A percentile compares a stretch with the other conserved stretches of the same genome.
Conservation (phyloP, 2,888 invertebrate genomes). For the Ennomos erosarius region DNA sequence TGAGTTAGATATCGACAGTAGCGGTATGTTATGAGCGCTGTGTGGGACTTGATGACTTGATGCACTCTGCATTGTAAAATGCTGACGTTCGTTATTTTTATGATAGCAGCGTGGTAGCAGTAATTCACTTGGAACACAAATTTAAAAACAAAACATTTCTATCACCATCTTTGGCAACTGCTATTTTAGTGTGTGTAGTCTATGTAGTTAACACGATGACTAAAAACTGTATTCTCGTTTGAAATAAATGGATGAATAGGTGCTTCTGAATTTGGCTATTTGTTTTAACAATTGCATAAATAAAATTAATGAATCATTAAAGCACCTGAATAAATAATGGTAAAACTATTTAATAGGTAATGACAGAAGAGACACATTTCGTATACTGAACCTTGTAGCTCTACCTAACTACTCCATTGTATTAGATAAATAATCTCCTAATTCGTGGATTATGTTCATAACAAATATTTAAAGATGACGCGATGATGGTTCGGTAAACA, state of each 20-base stretch:
- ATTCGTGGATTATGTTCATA: constrained; percentile 6
- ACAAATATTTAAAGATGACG: constrained; percentile 15
- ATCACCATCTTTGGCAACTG: too few species aligned
- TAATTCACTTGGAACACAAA: constrained; percentile 4
- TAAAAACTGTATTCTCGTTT: too few species aligned
- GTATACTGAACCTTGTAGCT: constrained; percentile 9
- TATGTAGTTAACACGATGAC: too few species aligned
- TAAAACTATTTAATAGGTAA: too few species aligned
- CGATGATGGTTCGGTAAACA: too few species aligned
- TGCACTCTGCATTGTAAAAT: constrained; percentile 74
- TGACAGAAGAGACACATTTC: neutral
- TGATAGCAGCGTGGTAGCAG: constrained; percentile 33
- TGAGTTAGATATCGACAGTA: constrained; percentile 49
- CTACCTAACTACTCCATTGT: neutral
- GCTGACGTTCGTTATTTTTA: constrained; percentile 47
- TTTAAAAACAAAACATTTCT: neutral
- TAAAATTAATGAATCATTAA: too few species aligned
- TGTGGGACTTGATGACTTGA: constrained; percentile 53
- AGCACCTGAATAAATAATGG: too few species aligned
- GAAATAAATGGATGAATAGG: too few species aligned
- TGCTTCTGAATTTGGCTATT: too few species aligned
- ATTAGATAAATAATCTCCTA: neutral
- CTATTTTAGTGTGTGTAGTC: too few species aligned
- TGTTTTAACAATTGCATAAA: too few species aligned
- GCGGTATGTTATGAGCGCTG: constrained; percentile 33